Base-by-base conservation (phyloP, 2,113 vertebrate genomes). In the Nyctereutes procyonoides region DNA sequence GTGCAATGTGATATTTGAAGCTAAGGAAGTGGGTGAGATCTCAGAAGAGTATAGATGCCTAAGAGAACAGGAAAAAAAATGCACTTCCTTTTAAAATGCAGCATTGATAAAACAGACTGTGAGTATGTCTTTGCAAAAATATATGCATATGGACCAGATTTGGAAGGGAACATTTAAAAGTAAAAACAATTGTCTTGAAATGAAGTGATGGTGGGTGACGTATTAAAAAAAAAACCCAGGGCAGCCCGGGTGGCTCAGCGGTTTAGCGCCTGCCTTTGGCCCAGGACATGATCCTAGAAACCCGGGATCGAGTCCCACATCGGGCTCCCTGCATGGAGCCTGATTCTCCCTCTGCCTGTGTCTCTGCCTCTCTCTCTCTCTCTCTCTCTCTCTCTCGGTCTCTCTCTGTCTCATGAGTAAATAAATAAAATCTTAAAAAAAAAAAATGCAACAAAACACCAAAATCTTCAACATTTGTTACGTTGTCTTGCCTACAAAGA, bases 81-180 rank as follows among this genome's bases (percentile, higher is more conserved):
- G 35, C 13, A 26, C 60, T 95, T 98, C 82, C 82, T 81, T 96
- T 97, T 77, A 28, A 94, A 92, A 95, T 71, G 63, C 26, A 88
- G 13, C 24, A 15, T 7, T 86, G 22, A 95, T 88, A 51, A 83
- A 88, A 86, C 67, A 84, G 60, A 88, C 48, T 95, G 38, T 71
- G 74, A 87, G 28, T 62, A 32, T 58, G 28, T 56, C 38, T 82
- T 1, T 86, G 51, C 65, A 80, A 89, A 97, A 95, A 79, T 82
- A 74, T 38, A 17, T 79, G 73, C 28, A 8, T 69, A 84, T 17
- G 62, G 26, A 22, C 60, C 60, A 89, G 85, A 83, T 91, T 90
- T 85, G 82, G 51, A 95, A 97, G 55, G 35, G 79, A 63, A 88
- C 62, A 63, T 88, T 95, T 62, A 56, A 82, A 96, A 94, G 35